Percentiles rank a stretch among this genome's conserved stretches.
These are phyloP conservation scores for Dissostichus mawsoni DNA, from an alignment of 2,113 vertebrate species.

Conservation along the genomic window DNA sequence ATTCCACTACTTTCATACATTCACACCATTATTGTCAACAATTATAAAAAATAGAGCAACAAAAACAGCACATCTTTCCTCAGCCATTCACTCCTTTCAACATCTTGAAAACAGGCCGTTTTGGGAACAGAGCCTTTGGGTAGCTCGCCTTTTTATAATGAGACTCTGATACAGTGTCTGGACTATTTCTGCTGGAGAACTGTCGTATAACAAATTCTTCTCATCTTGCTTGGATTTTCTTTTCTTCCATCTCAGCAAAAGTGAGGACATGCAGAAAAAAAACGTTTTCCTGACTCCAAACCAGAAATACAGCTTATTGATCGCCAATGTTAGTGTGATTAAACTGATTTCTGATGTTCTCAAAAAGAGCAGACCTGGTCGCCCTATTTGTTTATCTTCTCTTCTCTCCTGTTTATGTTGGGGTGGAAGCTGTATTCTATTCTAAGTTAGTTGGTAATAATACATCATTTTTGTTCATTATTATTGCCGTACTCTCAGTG, in stretches of 20 bases:
- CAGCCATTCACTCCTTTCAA: not conserved
- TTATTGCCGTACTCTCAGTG: too few species aligned
- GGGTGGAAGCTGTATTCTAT: too few species aligned
- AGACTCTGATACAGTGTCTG: not conserved
- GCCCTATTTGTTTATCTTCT: too few species aligned
- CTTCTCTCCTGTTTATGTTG: too few species aligned
- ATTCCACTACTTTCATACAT: not conserved
- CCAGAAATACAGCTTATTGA: too few species aligned
- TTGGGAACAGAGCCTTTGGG: not conserved
- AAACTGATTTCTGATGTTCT: too few species aligned
- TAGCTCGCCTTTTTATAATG: not conserved
- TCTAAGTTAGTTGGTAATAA: too few species aligned
- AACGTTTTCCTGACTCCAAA: too few species aligned
- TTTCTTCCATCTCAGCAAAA: not conserved
- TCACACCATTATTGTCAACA: not conserved
- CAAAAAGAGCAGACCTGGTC: too few species aligned
- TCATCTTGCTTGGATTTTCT: not conserved
- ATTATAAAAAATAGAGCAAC: not conserved
- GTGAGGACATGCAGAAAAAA: not conserved
- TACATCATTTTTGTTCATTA: too few species aligned
- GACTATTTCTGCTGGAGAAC: not conserved
- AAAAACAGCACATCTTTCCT: not conserved
- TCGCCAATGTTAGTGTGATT: too few species aligned
- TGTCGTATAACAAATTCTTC: not conserved
- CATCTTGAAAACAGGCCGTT: not conserved